Conservation (phyloP, 2,797 vertebrate species). For the Loriculus beryllinus region DNA sequence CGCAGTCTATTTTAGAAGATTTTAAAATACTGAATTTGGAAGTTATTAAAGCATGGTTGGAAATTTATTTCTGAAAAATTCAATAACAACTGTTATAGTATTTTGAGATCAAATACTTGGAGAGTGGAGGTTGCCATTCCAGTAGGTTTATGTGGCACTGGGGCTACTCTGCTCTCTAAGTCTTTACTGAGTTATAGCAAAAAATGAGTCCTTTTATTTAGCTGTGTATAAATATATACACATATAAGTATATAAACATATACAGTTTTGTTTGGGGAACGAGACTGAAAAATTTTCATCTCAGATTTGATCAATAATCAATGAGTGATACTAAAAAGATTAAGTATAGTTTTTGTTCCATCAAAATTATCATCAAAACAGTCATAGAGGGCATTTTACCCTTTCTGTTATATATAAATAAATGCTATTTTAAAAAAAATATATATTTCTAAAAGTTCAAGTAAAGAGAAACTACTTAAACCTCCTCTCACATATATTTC, state of each 20-base stretch:
- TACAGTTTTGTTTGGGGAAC: background rate
- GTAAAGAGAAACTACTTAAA: background rate
- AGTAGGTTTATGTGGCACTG: background rate
- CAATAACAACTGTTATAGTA: background rate
- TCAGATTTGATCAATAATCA: background rate
- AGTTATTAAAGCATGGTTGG: background rate
- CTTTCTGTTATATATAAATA: background rate
- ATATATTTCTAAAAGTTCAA: background rate
- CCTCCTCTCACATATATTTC: background rate
- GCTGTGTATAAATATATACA: background rate
- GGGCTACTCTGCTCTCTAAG: background rate
- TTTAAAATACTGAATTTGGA: background rate
- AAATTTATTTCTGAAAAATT: background rate
- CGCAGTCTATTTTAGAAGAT: background rate
- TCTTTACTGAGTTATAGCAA: background rate
- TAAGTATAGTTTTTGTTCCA: background rate
- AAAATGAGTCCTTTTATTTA: background rate
- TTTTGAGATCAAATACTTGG: background rate
- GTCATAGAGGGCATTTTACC: background rate
- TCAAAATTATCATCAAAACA: background rate
- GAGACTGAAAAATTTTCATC: background rate
- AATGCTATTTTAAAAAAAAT: background rate
- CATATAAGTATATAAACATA: fast-evolving
- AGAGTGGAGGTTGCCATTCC: background rate
- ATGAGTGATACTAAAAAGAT: background rate